Evolutionary conservation across 1,140 invertebrate species (phyloP), one percentile per base, ranked within the genome.

Genomic region (Condylostylus longicornis): DNA sequence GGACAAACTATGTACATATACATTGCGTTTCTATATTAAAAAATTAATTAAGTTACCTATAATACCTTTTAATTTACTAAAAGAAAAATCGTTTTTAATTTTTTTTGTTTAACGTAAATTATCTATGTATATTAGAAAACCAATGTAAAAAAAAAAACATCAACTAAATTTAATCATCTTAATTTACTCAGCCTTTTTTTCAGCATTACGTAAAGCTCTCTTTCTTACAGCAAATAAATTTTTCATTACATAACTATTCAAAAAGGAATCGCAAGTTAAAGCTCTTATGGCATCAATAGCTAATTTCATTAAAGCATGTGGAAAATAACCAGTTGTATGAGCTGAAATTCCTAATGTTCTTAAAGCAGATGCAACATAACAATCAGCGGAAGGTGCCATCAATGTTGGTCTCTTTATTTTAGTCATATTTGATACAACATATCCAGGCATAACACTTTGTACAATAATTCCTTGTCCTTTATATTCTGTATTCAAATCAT

Each of bases 371-470:
- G 72, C 66, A 4, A 91, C 89, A 63, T 77, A 96, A 10, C 66
- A 70, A 2, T 75, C 67, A 0, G 89, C 75, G 0, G 74, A 73
- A 1, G 89, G 90, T 10, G 79, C 79, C 63, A 85, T 77, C 57
- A 82, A 70, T 2, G 75, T 77, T n/a, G 82, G 64, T 43, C 72
- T 75, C 22, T 74, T 73, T 37, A 94, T 83, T 50, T 82, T 83
- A 14, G 83, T 82, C 87, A 96, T 87, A 48, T 93, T 94, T 0
- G 89, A 89, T 4, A 85, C 82, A 1, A 97, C 89, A 47, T 82
- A 87, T 15, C 83, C 87, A 0, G 90, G 90, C 30, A 80, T 57
- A 2, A 95, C 65, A 52, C 81, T 83, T 65, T 96, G 84, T 4
- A 90, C 67, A 12, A 76, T 75, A 2, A 95, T 77, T 4, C 88